phyloP scores from a whole-genome alignment of 2,113 vertebrate genomes.

The Zosterops hypoxanthus region DNA sequence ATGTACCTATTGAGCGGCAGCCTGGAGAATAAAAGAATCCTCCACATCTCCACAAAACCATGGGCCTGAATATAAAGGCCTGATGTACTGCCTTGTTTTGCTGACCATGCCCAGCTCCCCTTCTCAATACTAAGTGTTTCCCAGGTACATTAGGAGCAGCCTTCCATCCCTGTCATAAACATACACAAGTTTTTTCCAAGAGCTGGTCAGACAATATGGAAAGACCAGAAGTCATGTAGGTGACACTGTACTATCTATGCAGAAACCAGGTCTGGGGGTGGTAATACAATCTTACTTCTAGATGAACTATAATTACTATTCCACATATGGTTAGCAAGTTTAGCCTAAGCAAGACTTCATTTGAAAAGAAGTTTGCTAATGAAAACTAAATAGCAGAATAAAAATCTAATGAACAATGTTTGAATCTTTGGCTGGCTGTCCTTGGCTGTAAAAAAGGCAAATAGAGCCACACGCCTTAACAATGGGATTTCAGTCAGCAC shows the following conservation, averaged over 20 bases:
- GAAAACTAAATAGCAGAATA: background rate
- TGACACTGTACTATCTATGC: background rate
- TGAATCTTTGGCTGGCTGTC: background rate
- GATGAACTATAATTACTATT: background rate
- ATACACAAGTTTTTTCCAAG: background rate
- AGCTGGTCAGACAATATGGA: background rate
- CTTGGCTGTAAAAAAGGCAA: background rate
- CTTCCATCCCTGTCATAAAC: background rate
- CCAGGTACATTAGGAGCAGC: background rate
- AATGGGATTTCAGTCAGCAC: background rate
- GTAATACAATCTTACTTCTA: background rate
- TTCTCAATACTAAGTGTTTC: background rate
- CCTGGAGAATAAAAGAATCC: background rate
- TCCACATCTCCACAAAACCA: background rate
- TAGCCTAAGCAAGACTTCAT: background rate
- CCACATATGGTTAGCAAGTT: background rate
- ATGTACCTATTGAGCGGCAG: background rate
- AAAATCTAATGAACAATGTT: background rate
- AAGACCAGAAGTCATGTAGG: accelerated
- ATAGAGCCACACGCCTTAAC: background rate
- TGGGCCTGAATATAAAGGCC: background rate
- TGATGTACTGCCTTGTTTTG: background rate
- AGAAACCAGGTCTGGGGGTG: background rate
- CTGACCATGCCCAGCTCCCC: background rate
- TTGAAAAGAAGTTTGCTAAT: background rate